Evolutionary conservation across 2,888 invertebrate species (phyloP), one percentile per base, ranked within the genome.

Genomic region (Euplexia lucipara): DNA sequence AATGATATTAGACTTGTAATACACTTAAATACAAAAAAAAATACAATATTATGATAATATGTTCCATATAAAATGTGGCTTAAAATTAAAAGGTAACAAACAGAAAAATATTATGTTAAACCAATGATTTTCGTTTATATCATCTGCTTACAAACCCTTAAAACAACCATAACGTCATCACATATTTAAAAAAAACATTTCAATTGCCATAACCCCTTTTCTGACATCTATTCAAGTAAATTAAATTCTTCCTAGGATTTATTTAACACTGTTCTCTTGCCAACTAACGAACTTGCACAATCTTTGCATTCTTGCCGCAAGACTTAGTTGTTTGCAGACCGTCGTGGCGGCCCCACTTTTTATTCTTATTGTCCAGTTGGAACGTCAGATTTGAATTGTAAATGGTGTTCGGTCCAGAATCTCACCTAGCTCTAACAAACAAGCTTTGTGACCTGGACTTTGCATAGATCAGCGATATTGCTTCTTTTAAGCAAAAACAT

Each of bases 361-460:
- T 78, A 68, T 68, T 75, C 62, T 68, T 77, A 71, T 74, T 75
- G 69, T 72, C 70, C 76, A 61, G 70, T 68, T 59, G 53, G 51
- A 41, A 75, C 72, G 68, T 70, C 71, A 59, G 53, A 84, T 84
- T 65, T 83, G 83, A 79, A 83, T 83, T 83, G 83, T 83, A 83
- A 83, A 83, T 83, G 51, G 26, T 65, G 65, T 53, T 59, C 56
- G 63, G 58, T 63, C 44, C 67, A 61, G 70, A 58, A 66, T 60
- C 58, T 54, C 76, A 70, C 65, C 79, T 65, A 41, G 70, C 51
- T 52, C 61, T 57, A 39, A 82, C 84, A 83, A 85, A 84, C 75
- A 82, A 79, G 78, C 83, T 81, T 82, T 81, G 84, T 79, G 77
- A 72, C 68, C 59, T 68, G 53, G 58, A 30, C 52, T 72, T 74